These are phyloP conservation scores for Ceriagrion tenellum DNA, from an alignment of 2,888 invertebrate genomes.

Conservation along the genomic window DNA sequence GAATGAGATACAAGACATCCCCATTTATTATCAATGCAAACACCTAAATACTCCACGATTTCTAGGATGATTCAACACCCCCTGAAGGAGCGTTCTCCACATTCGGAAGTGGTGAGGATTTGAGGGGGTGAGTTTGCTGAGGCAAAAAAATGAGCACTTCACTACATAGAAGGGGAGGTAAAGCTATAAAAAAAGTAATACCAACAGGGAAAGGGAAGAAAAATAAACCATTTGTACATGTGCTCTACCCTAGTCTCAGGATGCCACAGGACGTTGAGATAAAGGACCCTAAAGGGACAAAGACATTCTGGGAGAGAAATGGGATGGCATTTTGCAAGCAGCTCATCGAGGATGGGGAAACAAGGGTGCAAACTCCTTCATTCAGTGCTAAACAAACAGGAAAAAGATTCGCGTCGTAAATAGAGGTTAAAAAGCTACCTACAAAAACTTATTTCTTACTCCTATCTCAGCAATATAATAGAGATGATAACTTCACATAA, in stretches of 20 bases:
- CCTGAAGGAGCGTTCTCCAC: conserved; percentile 17
- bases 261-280: conserved; percentile 36
- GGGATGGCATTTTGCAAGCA: conserved; percentile 52
- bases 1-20: conserved; percentile 61
- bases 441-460: conserved; percentile 66
- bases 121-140: conserved; percentile 56
- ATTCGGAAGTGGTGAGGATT: conserved; percentile 46
- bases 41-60: conserved; percentile 57
- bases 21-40: conserved; percentile 63
- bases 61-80: conserved; percentile 47
- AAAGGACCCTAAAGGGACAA: background rate
- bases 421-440: conserved; percentile 66
- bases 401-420: conserved; percentile 59
- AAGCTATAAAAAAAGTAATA: conserved; percentile 24
- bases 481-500: conserved; percentile 65
- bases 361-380: conserved; percentile 59
- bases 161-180: conserved; percentile 47
- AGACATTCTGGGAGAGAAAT: background rate
- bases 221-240: conserved; percentile 19
- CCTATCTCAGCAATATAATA: conserved; percentile 66
- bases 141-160: conserved; percentile 49
- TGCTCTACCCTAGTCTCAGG: conserved; percentile 28
- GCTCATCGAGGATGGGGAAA: conserved; percentile 52
- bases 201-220: conserved; percentile 20
- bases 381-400: conserved; percentile 65